Conservation (phyloP, 1,140 invertebrate genomes). For the Pseudomyrmex gracilis region DNA sequence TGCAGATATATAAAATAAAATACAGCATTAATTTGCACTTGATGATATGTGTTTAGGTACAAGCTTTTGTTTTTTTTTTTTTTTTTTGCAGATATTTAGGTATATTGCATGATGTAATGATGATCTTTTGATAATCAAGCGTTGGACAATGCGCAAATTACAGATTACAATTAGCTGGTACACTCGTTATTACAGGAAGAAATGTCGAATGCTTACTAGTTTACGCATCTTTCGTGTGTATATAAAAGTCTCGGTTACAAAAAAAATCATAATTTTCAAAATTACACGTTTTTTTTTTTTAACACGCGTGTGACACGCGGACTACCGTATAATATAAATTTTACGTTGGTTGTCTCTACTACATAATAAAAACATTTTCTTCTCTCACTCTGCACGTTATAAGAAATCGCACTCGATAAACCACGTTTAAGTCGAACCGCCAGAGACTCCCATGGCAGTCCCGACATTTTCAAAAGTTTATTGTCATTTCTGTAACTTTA, state of each 20-base stretch:
- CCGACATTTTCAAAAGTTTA: constrained; percentile 42
- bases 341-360: neutral
- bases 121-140: constrained; percentile 7
- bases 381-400: neutral
- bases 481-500: constrained; percentile 67
- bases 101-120: constrained; percentile 39
- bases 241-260: constrained; percentile 30
- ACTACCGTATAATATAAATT: neutral
- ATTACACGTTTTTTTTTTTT: too few relatives aligned
- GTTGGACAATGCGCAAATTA: neutral
- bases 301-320: too few relatives aligned
- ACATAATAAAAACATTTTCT: constrained; percentile 20
- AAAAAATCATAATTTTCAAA: neutral
- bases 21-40: constrained; percentile 52
- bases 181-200: constrained; percentile 17
- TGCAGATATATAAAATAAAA: constrained; percentile 64
- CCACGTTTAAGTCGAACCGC: neutral
- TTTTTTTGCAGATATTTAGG: constrained; percentile 32
- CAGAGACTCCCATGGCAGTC: constrained; percentile 22
- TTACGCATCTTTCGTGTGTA: neutral
- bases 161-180: constrained; percentile 5
- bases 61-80: constrained; percentile 15
- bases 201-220: neutral
- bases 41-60: constrained; percentile 67
- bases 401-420: constrained; percentile 37